These are phyloP conservation scores for Alectura lathami DNA, from an alignment of 2,113 vertebrate genomes.

Conservation along the genomic window DNA sequence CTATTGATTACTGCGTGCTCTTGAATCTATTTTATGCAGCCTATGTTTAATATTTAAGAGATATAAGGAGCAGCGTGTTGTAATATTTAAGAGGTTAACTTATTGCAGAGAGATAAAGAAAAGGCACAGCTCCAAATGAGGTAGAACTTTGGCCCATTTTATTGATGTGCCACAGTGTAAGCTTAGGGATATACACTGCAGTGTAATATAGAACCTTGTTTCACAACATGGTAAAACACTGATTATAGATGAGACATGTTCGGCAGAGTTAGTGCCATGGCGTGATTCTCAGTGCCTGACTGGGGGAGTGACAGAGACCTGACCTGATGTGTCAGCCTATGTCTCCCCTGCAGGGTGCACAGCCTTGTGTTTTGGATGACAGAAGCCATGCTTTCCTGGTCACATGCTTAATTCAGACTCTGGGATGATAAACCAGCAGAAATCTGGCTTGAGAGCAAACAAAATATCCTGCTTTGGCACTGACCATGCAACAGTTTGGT, in stretches of 20 bases:
- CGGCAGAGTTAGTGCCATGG: not conserved
- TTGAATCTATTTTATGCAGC: constrained; percentile 58
- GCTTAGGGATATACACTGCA: not conserved
- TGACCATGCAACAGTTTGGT: not conserved
- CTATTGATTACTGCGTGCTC: constrained; percentile 63
- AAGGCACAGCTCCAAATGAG: constrained; percentile 15
- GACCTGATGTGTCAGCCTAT: rapidly evolving
- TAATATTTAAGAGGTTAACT: constrained; percentile 72
- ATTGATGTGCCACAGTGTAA: not conserved
- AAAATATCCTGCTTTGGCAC: rapidly evolving
- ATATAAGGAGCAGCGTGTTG: constrained; percentile 42
- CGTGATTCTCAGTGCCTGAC: not conserved
- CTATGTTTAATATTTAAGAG: constrained; percentile 74
- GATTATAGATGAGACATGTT: not conserved
- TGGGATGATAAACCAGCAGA: not conserved
- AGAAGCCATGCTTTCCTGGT: rapidly evolving
- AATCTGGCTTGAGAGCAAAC: rapidly evolving
- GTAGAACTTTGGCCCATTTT: constrained; percentile 28
- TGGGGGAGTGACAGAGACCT: not conserved
- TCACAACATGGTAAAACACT: not conserved
- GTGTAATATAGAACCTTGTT: not conserved
- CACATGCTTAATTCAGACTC: not conserved
- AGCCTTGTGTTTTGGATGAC: rapidly evolving
- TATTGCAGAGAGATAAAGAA: constrained; percentile 42
- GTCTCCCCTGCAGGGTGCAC: rapidly evolving